Evolutionary conservation across 2,888 invertebrate species (phyloP), one percentile per base, ranked within the genome.

Genomic region (Biston betularia): DNA sequence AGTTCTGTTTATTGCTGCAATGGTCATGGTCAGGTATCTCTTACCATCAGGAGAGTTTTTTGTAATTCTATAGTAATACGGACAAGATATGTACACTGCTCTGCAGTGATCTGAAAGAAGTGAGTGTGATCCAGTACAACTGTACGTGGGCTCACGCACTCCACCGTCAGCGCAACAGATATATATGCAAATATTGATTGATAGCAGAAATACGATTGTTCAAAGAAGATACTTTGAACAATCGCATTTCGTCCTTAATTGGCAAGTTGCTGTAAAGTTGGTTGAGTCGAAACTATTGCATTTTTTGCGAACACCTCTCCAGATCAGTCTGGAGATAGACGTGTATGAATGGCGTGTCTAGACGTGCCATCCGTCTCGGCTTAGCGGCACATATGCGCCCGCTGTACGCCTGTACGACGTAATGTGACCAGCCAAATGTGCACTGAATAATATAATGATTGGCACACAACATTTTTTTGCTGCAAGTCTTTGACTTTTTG

Each of bases 241-340:
- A 76, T 81, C 78, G 73, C 78, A 74, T 24, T 24, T 24, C 3
- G 71, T 73, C 79, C 74, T 77, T 85, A 88, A 87, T 87, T 85
- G 82, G 78, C 75, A 73, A 77, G 76, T 79, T 64, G 67, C 76
- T 86, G 85, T 85, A 83, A 81, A 75, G 80, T 76, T 72, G 74
- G 74, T 73, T 77, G 64, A 69, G 67, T 74, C 59, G 70, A 78
- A 78, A 79, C 80, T 79, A 82, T 82, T 80, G 80, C 76, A 74
- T 82, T 86, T 86, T 88, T 86, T 84, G 80, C 75, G 72, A 77
- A 76, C 78, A 74, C 74, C 76, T 80, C 81, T 79, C 75, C 75
- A 84, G 87, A 89, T 89, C 81, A 78, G 84, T 86, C 88, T 87
- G 80, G 75, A 86, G 87, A 89, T 89, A 89, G 79, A 82, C 79